phyloP scores from a whole-genome alignment of 2,888 invertebrate genomes.

The Psylliodes chrysocephalus region DNA sequence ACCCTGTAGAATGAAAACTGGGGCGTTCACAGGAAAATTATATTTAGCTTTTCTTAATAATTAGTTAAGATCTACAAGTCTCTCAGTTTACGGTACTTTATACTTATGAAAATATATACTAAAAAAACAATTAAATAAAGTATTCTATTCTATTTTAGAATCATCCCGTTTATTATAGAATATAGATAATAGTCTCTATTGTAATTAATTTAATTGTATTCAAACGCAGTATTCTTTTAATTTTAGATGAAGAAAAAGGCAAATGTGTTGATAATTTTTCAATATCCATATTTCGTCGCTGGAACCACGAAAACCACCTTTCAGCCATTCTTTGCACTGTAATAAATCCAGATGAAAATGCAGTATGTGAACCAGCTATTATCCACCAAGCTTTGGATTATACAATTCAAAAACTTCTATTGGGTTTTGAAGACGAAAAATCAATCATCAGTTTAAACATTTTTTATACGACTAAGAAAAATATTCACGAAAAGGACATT shows the following conservation, averaged over 20 bases:
- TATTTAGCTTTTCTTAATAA: no score
- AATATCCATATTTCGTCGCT: slow-evolving; percentile 84
- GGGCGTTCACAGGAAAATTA: no score
- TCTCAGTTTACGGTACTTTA: no score
- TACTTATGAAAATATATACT: no score
- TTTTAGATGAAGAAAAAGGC: slow-evolving; percentile 89
- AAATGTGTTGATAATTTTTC: slow-evolving; percentile 84
- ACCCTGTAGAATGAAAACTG: no score
- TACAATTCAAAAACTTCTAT: slow-evolving; percentile 64
- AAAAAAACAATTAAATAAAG: no score
- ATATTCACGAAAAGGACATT: slow-evolving; percentile 65
- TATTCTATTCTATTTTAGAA: no score
- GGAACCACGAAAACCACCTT: slow-evolving; percentile 90
- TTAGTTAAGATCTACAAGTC: no score
- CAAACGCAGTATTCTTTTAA: no score
- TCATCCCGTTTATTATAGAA: no score
- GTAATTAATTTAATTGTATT: no score
- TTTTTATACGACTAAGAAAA: slow-evolving; percentile 77
- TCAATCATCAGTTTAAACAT: slow-evolving; percentile 80
- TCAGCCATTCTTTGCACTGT: slow-evolving; percentile 87
- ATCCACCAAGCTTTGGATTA: slow-evolving; percentile 70
- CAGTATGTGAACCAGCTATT: slow-evolving; percentile 61
- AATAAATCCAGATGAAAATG: slow-evolving; percentile 56
- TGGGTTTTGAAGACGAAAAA: slow-evolving; percentile 66
- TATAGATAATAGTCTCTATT: no score